Conservation (phyloP, 2,888 invertebrate species). For the Gerris lacustris region DNA sequence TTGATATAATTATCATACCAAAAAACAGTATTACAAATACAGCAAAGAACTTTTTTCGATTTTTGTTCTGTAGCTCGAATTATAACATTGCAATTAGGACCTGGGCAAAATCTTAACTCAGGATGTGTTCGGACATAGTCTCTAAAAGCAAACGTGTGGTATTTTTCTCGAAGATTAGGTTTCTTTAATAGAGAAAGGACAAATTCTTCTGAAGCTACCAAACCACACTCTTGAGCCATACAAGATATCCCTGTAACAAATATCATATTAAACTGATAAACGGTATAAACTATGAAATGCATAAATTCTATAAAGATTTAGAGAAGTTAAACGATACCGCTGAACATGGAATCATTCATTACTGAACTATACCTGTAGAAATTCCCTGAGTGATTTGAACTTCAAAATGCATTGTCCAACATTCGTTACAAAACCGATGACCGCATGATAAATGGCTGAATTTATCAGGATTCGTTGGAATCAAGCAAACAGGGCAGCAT, state of each 20-base stretch:
- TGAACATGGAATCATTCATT: too few relatives aligned
- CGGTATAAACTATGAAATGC: too few relatives aligned
- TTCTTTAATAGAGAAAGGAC: constrained; percentile 73
- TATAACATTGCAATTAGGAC: constrained; percentile 86
- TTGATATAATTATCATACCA: constrained; percentile 42
- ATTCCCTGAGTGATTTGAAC: constrained; percentile 84
- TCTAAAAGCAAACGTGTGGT: constrained; percentile 89
- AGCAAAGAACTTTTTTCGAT: constrained; percentile 79
- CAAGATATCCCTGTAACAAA: constrained; percentile 71
- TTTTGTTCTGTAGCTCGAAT: constrained; percentile 69
- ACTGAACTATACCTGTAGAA: constrained; percentile 42
- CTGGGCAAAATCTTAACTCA: constrained; percentile 83
- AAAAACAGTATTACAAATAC: constrained; percentile 75
- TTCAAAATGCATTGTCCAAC: constrained; percentile 94
- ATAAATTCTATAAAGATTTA: too few relatives aligned
- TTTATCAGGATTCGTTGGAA: constrained; percentile 50
- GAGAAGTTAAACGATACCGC: too few relatives aligned
- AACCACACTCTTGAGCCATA: constrained; percentile 90
- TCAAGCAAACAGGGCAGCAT: constrained; percentile 68
- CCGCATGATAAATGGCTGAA: constrained; percentile 76
- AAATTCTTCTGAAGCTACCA: constrained; percentile 92
- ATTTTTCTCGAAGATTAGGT: constrained; percentile 74
- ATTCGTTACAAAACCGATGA: constrained; percentile 88
- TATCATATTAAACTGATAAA: neutral
- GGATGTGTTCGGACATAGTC: constrained; percentile 93